A percentile compares a stretch with the other conserved stretches of the same genome.
Evolutionary conservation across 1,140 invertebrate species (phyloP).

Genomic region (Hylyphantes graminicola): DNA sequence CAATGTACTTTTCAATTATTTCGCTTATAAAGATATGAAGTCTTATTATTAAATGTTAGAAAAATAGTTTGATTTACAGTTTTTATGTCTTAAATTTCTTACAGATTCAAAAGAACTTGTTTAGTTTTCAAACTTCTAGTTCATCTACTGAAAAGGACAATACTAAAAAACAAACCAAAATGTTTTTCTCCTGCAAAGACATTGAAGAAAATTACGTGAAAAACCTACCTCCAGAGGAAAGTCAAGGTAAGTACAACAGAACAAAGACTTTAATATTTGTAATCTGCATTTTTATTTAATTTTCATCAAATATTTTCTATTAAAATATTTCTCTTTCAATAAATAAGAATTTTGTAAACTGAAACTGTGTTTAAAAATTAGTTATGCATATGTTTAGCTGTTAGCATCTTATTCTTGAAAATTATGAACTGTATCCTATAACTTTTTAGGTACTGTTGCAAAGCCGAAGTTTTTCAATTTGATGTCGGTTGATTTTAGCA

Average conservation of each 20-base stretch:
- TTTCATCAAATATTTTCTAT: too few relatives aligned
- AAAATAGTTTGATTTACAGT: not conserved
- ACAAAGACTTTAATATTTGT: too few relatives aligned
- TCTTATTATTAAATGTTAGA: not conserved
- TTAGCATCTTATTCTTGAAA: not conserved
- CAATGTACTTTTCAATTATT: not conserved
- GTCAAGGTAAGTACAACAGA: slow-evolving; percentile 67
- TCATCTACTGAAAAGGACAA: slow-evolving; percentile 67
- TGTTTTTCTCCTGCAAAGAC: slow-evolving; percentile 81
- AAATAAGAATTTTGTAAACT: slow-evolving; percentile 25
- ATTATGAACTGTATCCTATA: not conserved
- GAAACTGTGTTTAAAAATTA: slow-evolving; percentile 46
- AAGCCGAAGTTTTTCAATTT: slow-evolving; percentile 88
- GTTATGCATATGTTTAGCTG: not conserved
- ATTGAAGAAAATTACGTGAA: slow-evolving; percentile 85
- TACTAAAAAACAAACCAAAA: slow-evolving; percentile 72
- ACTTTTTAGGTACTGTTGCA: slow-evolving; percentile 61
- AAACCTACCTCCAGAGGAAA: slow-evolving; percentile 78
- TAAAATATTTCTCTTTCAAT: not conserved
- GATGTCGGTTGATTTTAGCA: slow-evolving; percentile 80
- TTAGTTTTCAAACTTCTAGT: slow-evolving; percentile 46
- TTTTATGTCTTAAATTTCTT: not conserved
- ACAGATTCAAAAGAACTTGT: slow-evolving; percentile 59
- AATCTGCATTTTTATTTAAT: too few relatives aligned
- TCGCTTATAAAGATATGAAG: not conserved